Evolutionary conservation across 2,797 vertebrate genomes (phyloP), one percentile per base, ranked within the genome.

Genomic region (Notamacropus eugenii): DNA sequence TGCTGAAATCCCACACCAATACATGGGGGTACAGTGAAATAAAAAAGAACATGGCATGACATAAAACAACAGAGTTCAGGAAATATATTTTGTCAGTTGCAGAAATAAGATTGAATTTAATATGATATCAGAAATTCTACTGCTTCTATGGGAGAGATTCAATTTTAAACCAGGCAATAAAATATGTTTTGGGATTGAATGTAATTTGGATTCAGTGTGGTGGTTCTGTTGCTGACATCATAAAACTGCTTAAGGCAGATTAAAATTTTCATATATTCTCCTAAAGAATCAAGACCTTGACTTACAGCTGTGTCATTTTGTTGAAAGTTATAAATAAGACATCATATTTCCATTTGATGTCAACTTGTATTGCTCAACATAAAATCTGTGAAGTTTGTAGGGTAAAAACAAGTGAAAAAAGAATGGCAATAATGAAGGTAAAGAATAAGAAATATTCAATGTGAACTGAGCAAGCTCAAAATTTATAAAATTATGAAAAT

Each of bases 61-160:
- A 90, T 54, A 54, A 94, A 96, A 90, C 2, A 92, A 90, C 90
- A 93, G 4, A 91, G 52, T 29, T 96, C 0, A 28, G 58, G 16
- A 58, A 94, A 93, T 92, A 24, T 54, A 57, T 91, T 96, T 97
- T 94, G 50, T 95, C 57, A 92, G 28, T 56, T 91, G 0, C 40
- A 50, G 54, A 96, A 97, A 97, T 54, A 0, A 55, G 95, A 94
- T 97, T 92, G 3, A 96, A 96, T 97, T 95, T 67, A 56, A 91
- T 93, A 14, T 9, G 0, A 54, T 94, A 97, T 97, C 1, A n/a
- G 94, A 97, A 96, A 92, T 54, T 92, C 22, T 67, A 4, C 4
- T 50, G 0, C 1, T 96, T 95, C n/a, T 94, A 95, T 94, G 91
- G 0, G 0, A 93, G 5, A 91, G 59, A 13, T 93, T 95, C 95